These are phyloP conservation scores for Kradibia gibbosae DNA, from an alignment of 1,140 invertebrate species.

Conservation along the genomic window DNA sequence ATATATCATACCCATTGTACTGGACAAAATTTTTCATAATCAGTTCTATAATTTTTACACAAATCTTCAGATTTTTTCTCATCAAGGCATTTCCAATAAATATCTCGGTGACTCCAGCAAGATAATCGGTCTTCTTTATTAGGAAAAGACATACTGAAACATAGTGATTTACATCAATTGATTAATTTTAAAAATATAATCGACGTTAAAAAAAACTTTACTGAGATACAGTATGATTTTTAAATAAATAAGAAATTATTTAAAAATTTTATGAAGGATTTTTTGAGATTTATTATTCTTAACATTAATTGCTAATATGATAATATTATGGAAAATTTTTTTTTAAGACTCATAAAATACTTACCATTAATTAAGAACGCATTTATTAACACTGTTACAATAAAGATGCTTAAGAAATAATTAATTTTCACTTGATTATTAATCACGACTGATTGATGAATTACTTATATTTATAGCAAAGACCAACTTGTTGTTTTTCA, in stretches of 20 bases:
- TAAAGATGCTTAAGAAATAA: not conserved
- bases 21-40: conserved; percentile 89
- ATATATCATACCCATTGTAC: conserved; percentile 81
- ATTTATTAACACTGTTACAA: not conserved
- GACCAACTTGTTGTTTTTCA: no score
- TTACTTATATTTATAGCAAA: no score
- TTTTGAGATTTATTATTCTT: not conserved
- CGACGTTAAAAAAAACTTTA: no score
- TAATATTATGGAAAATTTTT: not conserved
- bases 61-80: conserved; percentile 75
- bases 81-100: conserved; percentile 93
- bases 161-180: conserved; percentile 9
- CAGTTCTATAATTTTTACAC: conserved; percentile 82
- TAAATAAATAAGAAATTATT: no score
- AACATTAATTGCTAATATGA: not conserved
- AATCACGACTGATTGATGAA: not conserved
- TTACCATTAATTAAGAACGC: not conserved
- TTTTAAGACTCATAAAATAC: not conserved
- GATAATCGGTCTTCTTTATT: conserved; percentile 83
- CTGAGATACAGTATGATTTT: no score
- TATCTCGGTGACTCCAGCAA: conserved; percentile 90
- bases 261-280: no score
- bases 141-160: conserved; percentile 85
- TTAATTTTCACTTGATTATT: no score
- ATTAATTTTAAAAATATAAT: no score